Base-by-base conservation (phyloP, 2,888 invertebrate genomes). In the Lycophotia porphyrea region DNA sequence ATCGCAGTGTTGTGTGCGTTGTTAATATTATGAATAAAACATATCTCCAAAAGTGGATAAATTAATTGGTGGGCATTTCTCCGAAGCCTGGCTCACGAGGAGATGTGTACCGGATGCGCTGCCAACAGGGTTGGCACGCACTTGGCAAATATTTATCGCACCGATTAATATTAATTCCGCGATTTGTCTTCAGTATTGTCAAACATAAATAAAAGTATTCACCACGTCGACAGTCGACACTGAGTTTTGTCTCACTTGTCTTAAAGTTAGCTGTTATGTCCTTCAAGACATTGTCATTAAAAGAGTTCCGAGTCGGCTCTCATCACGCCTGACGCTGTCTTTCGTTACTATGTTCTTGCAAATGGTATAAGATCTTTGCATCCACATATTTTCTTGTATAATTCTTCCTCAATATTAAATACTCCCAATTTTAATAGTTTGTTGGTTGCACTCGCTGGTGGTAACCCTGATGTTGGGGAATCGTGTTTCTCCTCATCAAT, bases 11-110 rank as follows among this genome's bases (percentile, higher is more conserved):
- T 67, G 42, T 18, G 39, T 31, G 84, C 86, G 74, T 80, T 74
- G 74, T 79, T 81, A 71, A 76, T 81, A 75, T 85, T 78, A 85
- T 90, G 92, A 92, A 93, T 93, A 92, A 94, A 90, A 88, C 91
- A 93, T 92, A 86, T 83, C 86, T 88, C 93, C 92, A 90, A 94
- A 94, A 92, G 89, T 91, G 93, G 94, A 91, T 89, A 91, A 90
- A 93, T 93, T 94, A 93, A 93, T 94, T 93, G 93, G 88, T 88
- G 89, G 77, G 85, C 88, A 90, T 90, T 93, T 93, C 93, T 91
- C 88, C 85, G 93, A 91, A 93, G 88, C 87, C 71, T 79, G 75
- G 76, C 80, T 72, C 76, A 76, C 79, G 84, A 82, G 74, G 79
- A 84, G 86, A 81, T 83, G 83, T 85, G 83, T 86, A 84, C 84